Conservation (phyloP, 2,797 vertebrate genomes). For the Mus caroli region DNA sequence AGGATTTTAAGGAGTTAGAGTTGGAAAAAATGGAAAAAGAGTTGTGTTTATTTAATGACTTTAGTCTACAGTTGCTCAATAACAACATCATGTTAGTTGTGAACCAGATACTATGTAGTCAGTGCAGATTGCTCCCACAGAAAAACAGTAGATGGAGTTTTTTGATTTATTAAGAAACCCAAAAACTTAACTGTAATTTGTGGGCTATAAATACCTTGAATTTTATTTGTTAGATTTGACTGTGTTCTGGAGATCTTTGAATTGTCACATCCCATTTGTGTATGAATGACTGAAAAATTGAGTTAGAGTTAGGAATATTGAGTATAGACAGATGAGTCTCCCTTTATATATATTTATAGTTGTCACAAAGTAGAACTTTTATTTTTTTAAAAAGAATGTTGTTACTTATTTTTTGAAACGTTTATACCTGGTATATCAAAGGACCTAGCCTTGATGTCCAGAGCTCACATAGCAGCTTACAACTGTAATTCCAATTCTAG, state of each 20-base stretch:
- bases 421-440: neutral
- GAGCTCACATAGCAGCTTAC: neutral
- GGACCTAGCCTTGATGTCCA: neutral
- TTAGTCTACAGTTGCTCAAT: neutral
- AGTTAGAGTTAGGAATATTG: neutral
- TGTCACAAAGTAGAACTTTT: neutral
- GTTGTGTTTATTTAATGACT: neutral
- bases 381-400: neutral
- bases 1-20: neutral
- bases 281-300: constrained; percentile 24
- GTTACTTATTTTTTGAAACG: neutral
- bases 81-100: neutral
- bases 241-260: neutral
- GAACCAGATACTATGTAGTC: neutral
- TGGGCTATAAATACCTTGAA: neutral
- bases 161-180: neutral
- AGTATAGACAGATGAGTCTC: neutral
- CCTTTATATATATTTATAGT: neutral
- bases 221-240: constrained; percentile 52
- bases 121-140: neutral
- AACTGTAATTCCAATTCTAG: neutral
- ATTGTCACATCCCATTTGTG: neutral
- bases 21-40: neutral
- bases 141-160: neutral
- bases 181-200: constrained; percentile 2